phyloP scores from a whole-genome alignment of 2,888 invertebrate species.

The Lacanobia oleracea region DNA sequence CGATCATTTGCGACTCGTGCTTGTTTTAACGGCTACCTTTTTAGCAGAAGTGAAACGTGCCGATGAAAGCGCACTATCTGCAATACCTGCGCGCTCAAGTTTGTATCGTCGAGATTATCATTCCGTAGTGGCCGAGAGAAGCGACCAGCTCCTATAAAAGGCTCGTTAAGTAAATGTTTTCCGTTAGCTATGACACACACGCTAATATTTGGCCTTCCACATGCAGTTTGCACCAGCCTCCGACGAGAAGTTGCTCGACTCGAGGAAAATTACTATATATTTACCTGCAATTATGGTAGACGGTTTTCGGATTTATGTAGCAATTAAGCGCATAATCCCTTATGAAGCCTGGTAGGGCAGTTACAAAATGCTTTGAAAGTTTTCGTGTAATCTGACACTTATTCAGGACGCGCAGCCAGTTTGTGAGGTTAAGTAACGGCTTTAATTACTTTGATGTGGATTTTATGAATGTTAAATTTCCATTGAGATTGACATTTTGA shows the following conservation, averaged over 20 bases:
- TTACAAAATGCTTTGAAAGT: conserved; percentile 71
- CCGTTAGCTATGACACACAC: conserved; percentile 78
- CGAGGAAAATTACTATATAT: conserved; percentile 75
- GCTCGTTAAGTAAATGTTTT: conserved; percentile 74
- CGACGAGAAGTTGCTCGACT: conserved; percentile 60
- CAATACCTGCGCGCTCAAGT: conserved; percentile 53
- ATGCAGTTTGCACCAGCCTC: conserved; percentile 48
- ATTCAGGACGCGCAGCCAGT: conserved; percentile 60
- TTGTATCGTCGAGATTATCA: conserved; percentile 67
- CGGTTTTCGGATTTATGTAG: conserved; percentile 78
- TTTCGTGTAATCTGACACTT: conserved; percentile 67
- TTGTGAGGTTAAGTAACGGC: conserved; percentile 57
- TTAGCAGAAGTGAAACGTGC: conserved; percentile 70
- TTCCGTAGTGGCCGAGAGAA: conserved; percentile 66
- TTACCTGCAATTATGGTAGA: conserved; percentile 75
- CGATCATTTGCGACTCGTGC: conserved; percentile 74
- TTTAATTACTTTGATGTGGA: conserved; percentile 54
- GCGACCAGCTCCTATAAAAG: conserved; percentile 79
- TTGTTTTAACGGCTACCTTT: conserved; percentile 74
- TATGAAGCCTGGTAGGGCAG: conserved; percentile 68
- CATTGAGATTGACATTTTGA: conserved; percentile 56
- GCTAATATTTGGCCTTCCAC: conserved; percentile 74
- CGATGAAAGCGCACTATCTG: conserved; percentile 68
- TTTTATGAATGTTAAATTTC: conserved; percentile 43
- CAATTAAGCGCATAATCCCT: conserved; percentile 73